These are phyloP conservation scores for Tubulanus polymorphus DNA, from an alignment of 2,888 invertebrate genomes.

Conservation along the genomic window DNA sequence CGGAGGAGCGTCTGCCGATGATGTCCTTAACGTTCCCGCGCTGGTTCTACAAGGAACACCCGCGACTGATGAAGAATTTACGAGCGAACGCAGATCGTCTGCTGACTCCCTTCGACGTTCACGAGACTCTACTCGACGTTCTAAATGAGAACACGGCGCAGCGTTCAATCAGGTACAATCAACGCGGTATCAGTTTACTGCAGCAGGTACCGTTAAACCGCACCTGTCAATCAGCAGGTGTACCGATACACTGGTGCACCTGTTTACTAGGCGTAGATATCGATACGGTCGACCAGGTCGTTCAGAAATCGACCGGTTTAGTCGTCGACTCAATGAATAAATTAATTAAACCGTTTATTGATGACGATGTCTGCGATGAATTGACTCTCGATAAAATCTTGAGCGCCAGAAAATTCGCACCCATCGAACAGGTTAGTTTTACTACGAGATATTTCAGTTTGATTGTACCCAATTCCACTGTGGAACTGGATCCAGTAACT, in stretches of 20 bases:
- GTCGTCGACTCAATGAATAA: slow-evolving; percentile 28
- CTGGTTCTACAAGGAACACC: slow-evolving; percentile 28
- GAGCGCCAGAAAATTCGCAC: slow-evolving; percentile 26
- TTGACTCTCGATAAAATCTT: slow-evolving; percentile 21
- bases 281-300: slow-evolving; percentile 22
- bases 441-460: not conserved
- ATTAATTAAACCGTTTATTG: slow-evolving; percentile 18
- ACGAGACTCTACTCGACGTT: slow-evolving; percentile 37
- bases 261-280: slow-evolving; percentile 33
- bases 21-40: slow-evolving; percentile 39
- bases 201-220: slow-evolving; percentile 32
- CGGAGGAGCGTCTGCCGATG: slow-evolving; percentile 46
- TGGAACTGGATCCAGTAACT: no score
- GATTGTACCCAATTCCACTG: not conserved
- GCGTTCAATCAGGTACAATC: not conserved
- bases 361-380: slow-evolving; percentile 23
- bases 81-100: slow-evolving; percentile 31
- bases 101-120: slow-evolving; percentile 43
- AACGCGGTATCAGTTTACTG: slow-evolving; percentile 37
- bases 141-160: slow-evolving; percentile 33
- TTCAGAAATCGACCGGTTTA: slow-evolving; percentile 23
- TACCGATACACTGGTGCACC: slow-evolving; percentile 44
- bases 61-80: slow-evolving; percentile 24
- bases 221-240: slow-evolving; percentile 36
- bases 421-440: slow-evolving; percentile 34